Evolutionary conservation across 2,797 vertebrate species (phyloP).

Genomic region (Staurois parvus): DNA sequence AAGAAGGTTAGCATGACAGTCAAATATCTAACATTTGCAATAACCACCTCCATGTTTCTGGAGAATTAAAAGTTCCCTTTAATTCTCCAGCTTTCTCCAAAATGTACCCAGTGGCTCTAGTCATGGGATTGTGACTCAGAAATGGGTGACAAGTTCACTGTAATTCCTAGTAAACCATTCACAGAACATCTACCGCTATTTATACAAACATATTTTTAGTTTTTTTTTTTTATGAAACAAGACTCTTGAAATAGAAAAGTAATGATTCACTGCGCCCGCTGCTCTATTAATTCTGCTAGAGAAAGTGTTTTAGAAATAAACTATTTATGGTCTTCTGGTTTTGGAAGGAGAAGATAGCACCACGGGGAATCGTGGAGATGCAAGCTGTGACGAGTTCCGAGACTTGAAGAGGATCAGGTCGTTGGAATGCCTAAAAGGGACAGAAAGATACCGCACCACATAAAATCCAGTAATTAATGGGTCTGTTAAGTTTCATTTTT

Average conservation of each 20-base stretch:
- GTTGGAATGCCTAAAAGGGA: not conserved
- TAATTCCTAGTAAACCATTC: not conserved
- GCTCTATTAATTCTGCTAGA: slow-evolving; percentile 6
- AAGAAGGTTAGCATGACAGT: too few species aligned
- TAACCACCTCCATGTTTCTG: too few species aligned
- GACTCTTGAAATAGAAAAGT: slow-evolving; percentile 34
- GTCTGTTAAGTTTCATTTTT: too few species aligned
- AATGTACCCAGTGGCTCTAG: not conserved
- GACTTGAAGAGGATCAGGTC: not conserved
- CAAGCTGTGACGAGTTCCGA: not conserved
- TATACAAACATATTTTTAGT: slow-evolving; percentile 24
- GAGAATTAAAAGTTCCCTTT: too few species aligned
- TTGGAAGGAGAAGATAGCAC: slow-evolving; percentile 35
- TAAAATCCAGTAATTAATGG: too few species aligned
- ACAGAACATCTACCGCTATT: not conserved
- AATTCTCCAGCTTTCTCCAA: too few species aligned
- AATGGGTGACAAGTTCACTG: not conserved
- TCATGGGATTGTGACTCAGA: not conserved
- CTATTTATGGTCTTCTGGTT: slow-evolving; percentile 23
- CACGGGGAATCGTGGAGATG: not conserved
- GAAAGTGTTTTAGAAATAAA: slow-evolving; percentile 24
- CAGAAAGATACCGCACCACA: not conserved
- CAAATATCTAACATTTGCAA: too few species aligned
- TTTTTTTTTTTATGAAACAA: slow-evolving; percentile 25
- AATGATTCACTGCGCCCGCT: slow-evolving; percentile 1